Base-by-base conservation (phyloP, 2,113 vertebrate species). In the Salvator merianae region DNA sequence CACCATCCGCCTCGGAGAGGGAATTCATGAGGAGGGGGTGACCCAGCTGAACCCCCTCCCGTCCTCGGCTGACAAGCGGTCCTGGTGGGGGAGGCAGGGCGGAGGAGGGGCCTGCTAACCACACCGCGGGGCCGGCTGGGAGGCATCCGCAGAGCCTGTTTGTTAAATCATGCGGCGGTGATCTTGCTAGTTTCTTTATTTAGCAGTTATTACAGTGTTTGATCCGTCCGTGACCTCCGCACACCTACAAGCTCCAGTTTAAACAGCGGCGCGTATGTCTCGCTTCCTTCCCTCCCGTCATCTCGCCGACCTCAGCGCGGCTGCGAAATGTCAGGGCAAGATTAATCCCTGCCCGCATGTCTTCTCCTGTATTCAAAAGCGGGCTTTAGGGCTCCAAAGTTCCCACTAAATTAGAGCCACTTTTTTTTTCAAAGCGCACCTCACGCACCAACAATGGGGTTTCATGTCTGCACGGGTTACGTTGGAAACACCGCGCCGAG, bases 261-360 rank as follows among this genome's bases (percentile, higher is more conserved):
- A 71, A 81, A 28, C 59, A 36, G 70, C 47, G 43, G 43, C 7
- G 4, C 36, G 12, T 22, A 7, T 63, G 80, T 72, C 32, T 43
- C 36, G 3, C 24, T 59, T 34, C 36, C 20, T 62, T 47, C 18
- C 1, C 36, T 47, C 43, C 81, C 30, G 63, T 83, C 71, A 8
- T 65, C 55, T 34, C n/a, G 26, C 36, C 18, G 32, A 75, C 55
- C 38, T 30, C 30, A 22, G 7, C 28, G 16, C 28, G 7, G 20
- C 55, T 1, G 16, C 40, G 81, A 55, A 90, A 28, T 65, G 59
- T 9, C 28, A 55, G 83, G 83, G 83, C 79, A 69, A 68, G 75
- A 86, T 34, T 12, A 68, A 14, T 65, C 69, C 18, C 7, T 43
- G n/a, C 3, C 62, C 71, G 20, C 80, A 16, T 43, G 47, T 62